These are phyloP conservation scores for Aldabrachelys gigantea DNA, from an alignment of 2,113 vertebrate genomes.

Conservation along the genomic window DNA sequence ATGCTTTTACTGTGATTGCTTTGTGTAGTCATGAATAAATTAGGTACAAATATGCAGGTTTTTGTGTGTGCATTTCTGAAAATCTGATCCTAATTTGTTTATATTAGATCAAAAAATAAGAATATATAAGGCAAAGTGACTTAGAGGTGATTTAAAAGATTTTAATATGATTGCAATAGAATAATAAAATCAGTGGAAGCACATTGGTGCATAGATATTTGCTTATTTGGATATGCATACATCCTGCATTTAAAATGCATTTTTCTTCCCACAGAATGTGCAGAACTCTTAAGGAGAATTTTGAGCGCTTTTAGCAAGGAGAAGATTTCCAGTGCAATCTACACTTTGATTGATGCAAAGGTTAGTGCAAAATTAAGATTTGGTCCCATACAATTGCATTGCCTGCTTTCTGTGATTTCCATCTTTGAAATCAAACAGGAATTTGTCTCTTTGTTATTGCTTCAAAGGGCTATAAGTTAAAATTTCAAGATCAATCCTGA, in stretches of 20 bases:
- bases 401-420: neutral
- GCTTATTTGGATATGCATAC: neutral
- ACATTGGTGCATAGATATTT: neutral
- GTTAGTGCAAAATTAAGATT: constrained; percentile 36
- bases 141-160: neutral
- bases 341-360: constrained; percentile 64
- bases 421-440: neutral
- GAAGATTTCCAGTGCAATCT: constrained; percentile 54
- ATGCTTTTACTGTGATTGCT: neutral
- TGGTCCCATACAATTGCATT: neutral
- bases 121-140: neutral
- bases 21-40: neutral
- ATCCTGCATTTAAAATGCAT: neutral
- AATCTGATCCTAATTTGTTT: neutral
- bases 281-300: constrained; percentile 44
- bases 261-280: constrained; percentile 59
- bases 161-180: neutral
- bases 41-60: neutral
- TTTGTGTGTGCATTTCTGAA: neutral
- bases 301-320: constrained; percentile 50
- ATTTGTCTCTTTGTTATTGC: neutral
- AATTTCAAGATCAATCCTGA: neutral
- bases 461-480: neutral
- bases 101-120: neutral
- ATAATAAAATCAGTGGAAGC: neutral